phyloP scores from a whole-genome alignment of 2,888 invertebrate species.

The Drosophila niveifrons region DNA sequence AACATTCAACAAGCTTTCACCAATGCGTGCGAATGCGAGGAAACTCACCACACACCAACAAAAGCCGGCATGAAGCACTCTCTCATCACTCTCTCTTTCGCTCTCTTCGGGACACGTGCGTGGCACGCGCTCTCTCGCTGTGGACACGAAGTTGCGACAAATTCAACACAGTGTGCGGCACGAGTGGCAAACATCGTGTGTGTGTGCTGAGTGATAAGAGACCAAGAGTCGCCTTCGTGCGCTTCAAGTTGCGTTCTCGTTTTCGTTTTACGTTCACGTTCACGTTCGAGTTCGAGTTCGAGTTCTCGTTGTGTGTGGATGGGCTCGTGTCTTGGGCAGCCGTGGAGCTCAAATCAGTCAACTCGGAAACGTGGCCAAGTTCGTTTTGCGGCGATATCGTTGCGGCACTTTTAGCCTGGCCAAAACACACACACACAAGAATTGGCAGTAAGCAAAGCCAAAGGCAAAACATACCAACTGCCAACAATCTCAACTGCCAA shows the following conservation, averaged over 20 bases:
- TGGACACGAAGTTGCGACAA: conserved; percentile 22
- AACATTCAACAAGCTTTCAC: conserved; percentile 67
- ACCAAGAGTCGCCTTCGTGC: conserved; percentile 6
- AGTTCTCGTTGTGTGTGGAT: conserved; percentile 26
- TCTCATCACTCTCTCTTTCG: conserved; percentile 19
- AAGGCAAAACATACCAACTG: conserved; percentile 30
- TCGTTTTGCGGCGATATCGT: conserved; percentile 75
- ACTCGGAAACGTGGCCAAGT: conserved; percentile 85
- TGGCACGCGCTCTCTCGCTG: conserved; percentile 28
- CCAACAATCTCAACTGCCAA: conserved; percentile 40
- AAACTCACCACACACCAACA: conserved; percentile 74
- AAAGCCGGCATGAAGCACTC: conserved; percentile 59
- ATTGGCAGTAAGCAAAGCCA: conserved; percentile 47
- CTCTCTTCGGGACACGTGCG: conserved; percentile 42
- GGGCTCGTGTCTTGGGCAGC: conserved; percentile 59
- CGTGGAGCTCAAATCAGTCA: conserved; percentile 82
- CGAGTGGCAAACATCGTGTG: conserved; percentile 32
- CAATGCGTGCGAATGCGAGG: conserved; percentile 46
- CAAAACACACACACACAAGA: conserved; percentile 41
- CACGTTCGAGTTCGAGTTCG: too few species aligned
- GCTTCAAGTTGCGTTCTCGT: not conserved
- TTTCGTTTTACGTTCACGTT: too few species aligned
- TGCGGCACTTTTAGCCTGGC: conserved; percentile 63
- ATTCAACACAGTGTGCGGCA: conserved; percentile 38
- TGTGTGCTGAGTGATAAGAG: conserved; percentile 65